Evolutionary conservation across 2,113 vertebrate species (phyloP).

Genomic region (Mustelus asterias): DNA sequence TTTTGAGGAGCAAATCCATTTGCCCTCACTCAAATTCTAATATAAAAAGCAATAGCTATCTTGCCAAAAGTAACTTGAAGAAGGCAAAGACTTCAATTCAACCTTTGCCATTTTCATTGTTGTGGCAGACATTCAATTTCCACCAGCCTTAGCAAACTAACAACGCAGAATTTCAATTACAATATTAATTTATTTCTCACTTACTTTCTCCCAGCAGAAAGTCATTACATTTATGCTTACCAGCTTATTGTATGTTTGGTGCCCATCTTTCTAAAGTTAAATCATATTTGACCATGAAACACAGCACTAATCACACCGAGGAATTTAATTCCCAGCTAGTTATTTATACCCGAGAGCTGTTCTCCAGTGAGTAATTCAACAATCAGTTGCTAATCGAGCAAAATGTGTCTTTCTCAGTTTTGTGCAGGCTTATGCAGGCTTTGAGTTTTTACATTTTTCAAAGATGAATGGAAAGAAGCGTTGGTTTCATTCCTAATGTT

Average conservation of each 20-base stretch:
- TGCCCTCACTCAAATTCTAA: constrained; percentile 7
- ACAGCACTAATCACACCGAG: not conserved
- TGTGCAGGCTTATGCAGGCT: not conserved
- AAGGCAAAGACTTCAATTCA: constrained; percentile 4
- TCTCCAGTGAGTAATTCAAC: not conserved
- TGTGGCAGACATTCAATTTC: constrained; percentile 1
- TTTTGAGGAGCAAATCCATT: not conserved
- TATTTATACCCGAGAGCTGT: not conserved
- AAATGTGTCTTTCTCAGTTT: not conserved
- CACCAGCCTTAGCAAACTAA: not conserved
- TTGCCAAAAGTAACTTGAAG: not conserved
- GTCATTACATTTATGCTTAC: not conserved
- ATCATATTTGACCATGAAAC: not conserved
- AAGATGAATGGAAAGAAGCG: not conserved
- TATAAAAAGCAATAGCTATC: not conserved
- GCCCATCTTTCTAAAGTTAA: not conserved
- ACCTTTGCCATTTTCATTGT: constrained; percentile 13
- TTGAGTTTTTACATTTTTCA: not conserved
- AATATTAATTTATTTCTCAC: constrained; percentile 2
- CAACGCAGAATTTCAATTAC: not conserved
- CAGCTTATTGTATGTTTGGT: not conserved
- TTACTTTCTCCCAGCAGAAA: not conserved
- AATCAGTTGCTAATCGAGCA: not conserved
- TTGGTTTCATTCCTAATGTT: not conserved
- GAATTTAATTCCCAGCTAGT: constrained; percentile 3